Evolutionary conservation across 2,113 vertebrate genomes (phyloP).

Genomic region (Leptocoma aspasia): DNA sequence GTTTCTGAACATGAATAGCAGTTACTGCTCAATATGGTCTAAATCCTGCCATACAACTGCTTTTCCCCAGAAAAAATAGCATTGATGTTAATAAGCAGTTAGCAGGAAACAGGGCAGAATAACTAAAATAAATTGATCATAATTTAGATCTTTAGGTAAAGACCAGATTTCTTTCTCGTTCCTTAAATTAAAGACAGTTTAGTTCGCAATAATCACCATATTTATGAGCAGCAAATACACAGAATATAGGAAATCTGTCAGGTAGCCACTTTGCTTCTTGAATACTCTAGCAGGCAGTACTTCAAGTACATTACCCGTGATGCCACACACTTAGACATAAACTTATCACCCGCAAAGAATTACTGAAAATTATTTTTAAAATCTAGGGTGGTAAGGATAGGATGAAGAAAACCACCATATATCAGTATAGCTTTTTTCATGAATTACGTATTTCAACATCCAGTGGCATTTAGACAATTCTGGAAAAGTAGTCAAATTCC

Average conservation of each 20-base stretch:
- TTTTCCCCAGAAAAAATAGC: not conserved
- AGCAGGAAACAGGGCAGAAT: not conserved
- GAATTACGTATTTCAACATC: not conserved
- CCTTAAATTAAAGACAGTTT: not conserved
- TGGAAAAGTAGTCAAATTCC: not conserved
- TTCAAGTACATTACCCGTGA: not conserved
- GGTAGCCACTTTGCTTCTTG: not conserved
- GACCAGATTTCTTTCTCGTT: not conserved
- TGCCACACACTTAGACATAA: not conserved
- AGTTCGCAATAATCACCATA: not conserved
- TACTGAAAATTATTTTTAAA: not conserved
- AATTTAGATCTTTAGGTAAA: not conserved
- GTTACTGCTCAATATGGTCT: not conserved
- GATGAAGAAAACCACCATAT: not conserved
- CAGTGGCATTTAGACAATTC: not conserved
- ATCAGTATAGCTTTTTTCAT: not conserved
- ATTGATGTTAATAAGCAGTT: not conserved
- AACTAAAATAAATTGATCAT: not conserved
- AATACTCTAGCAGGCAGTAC: not conserved
- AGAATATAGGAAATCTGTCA: not conserved
- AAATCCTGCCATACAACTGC: not conserved
- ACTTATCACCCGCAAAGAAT: not conserved
- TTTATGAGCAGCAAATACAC: not conserved
- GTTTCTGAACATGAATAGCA: not conserved
- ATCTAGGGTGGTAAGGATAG: not conserved